Base-by-base conservation (phyloP, 1,140 invertebrate genomes). In the Nasonia longicornis region DNA sequence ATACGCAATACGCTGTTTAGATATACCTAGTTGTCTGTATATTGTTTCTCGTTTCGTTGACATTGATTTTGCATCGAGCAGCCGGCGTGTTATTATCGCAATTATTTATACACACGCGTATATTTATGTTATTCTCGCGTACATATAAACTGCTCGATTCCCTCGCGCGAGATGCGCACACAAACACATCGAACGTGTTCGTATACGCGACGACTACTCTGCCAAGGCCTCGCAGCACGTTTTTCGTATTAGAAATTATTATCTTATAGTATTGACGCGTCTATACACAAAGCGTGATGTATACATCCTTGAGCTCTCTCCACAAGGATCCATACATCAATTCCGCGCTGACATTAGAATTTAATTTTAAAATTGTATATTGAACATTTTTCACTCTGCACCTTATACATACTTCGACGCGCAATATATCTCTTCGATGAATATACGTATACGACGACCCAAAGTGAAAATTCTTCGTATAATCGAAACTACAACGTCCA, bases 231-330 rank as follows among this genome's bases (percentile, higher is more conserved):
- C 29, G 22, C 11, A 20, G 48, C 48, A 52, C 72, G 52, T 63
- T 52, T 58, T 48, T 72, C 38, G n/a, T 26, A 48, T 14, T 63
- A 74, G 26, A 63, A 74, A 74, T 74, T 74, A 73, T 73, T 73
- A 63, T 74, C 72, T 74, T 74, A 74, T 31, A 74, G 48, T 74
- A 74, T 74, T 74, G 72, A 74, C 52, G 4, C 38, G 48, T 35
- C 72, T 16, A 73, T 73, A 35, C 26, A 58, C 20, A 2, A 48
- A 29, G 20, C 72, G 45, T 35, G 45, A 74, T 63, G 14, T 48
- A 20, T 31, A 31, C 29, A 52, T 52, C 72, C 72, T 74, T 74
- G 72, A 63, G 26, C 20, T 74, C 48, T 26, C 26, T 26, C 14
- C 45, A 52, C 71, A 73, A 73, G 71, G 71, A 73, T 52, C 45